Base-by-base conservation (phyloP, 1,140 invertebrate species). In the Portunus trituberculatus region DNA sequence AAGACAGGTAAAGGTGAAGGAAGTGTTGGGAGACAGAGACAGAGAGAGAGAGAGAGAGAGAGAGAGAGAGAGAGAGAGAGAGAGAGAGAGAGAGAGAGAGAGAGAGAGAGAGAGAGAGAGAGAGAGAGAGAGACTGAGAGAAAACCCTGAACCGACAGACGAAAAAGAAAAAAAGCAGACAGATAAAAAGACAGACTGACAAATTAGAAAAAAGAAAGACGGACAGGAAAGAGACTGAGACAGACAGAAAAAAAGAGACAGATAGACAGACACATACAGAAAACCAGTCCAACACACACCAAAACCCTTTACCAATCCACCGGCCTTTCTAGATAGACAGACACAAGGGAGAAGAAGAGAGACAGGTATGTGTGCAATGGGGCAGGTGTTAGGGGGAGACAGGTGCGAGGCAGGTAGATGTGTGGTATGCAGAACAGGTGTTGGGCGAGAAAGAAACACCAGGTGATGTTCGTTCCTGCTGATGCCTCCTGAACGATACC, bases 1-100 rank as follows among this genome's bases (percentile, higher is more conserved):
- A 2, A 7, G 87, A 48, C 45, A 48, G 45, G 45, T 39, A 45
- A 90, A 48, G 88, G 29, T 46, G 32, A 39, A 48, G 48, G 14
- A n/a, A n/a, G 32, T 12, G 45, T 59, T 10, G 29, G 31, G 45
- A 20, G 45, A 46, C 39, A n/a, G 45, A 46, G 48, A 25, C 28
- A 48, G 25, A 90, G n/a, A 46, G 88, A 0, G 48, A 10, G 48
- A 46, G 87, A 12, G 87, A 46, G 32, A 8, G 25, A 14, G 29
- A 46, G 25, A 14, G 45, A 46, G 88, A 20, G 45, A 46, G 48
- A 25, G 48, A 48, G 25, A 90, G n/a, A 90, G 88, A 0, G 45
- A 20, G 45, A 87, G 86, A 12, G 86, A 87, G 86, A 87, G 86
- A 31, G 6, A 87, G 86, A 87, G 29, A 31, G 86, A 87, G 86